Percentiles rank a stretch among this genome's conserved stretches.
These are phyloP conservation scores for Bombus sylvicola DNA, from an alignment of 1,140 invertebrate species.

Conservation along the genomic window DNA sequence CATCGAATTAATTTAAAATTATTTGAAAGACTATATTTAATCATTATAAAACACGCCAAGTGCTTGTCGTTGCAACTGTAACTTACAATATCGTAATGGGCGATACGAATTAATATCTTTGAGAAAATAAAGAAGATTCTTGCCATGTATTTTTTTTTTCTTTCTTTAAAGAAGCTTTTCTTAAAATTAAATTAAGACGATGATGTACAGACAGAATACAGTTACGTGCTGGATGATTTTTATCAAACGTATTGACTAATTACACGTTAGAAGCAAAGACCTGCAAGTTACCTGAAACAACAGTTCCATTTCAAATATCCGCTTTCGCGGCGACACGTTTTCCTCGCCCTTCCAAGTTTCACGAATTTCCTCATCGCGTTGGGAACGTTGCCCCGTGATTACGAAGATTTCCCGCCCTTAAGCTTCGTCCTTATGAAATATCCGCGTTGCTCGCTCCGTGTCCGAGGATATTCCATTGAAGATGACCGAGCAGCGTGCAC, in stretches of 20 bases:
- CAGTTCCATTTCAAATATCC: neutral
- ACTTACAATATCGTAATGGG: too few species aligned
- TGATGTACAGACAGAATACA: too few species aligned
- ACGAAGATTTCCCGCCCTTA: constrained; percentile 4
- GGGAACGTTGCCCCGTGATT: neutral
- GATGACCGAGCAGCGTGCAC: constrained; percentile 15
- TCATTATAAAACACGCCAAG: neutral
- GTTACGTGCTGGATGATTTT: too few species aligned
- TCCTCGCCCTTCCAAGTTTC: neutral
- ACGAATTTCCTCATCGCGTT: neutral
- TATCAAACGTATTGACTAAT: too few species aligned
- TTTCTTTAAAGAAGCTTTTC: too few species aligned
- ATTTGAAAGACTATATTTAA: neutral
- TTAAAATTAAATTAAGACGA: too few species aligned
- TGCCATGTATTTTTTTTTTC: too few species aligned
- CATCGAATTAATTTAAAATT: neutral
- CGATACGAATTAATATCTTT: neutral
- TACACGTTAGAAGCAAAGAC: neutral
- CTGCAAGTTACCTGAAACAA: neutral
- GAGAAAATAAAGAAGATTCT: too few species aligned
- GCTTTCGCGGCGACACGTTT: too few species aligned
- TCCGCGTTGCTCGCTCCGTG: constrained; percentile 9
- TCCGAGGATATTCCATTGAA: neutral
- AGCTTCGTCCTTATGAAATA: neutral
- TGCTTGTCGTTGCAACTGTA: neutral